These are phyloP conservation scores for Zenarchopterus dispar DNA, from an alignment of 2,797 vertebrate species.

Conservation along the genomic window DNA sequence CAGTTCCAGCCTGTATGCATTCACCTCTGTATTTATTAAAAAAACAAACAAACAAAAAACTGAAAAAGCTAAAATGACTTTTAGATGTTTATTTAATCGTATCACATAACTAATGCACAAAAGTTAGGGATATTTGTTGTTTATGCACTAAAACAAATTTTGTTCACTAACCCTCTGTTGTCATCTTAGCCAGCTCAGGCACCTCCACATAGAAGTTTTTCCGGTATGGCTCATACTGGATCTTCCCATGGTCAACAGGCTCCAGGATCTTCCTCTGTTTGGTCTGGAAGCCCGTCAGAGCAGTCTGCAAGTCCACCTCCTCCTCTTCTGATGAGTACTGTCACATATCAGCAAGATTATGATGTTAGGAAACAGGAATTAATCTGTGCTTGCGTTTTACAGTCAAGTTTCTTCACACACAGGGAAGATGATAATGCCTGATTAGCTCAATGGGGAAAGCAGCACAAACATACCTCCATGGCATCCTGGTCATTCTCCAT, in stretches of 20 bases:
- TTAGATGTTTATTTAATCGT: no score
- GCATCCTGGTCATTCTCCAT: constrained; percentile 99
- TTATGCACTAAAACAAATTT: background rate
- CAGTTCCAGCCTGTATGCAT: constrained; percentile 88
- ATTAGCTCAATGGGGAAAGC: background rate
- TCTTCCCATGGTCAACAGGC: constrained; percentile 97
- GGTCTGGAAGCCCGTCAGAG: constrained; percentile 96
- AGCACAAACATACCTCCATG: constrained; percentile 89
- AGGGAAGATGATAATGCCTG: background rate
- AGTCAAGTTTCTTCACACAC: background rate
- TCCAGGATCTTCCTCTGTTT: constrained; percentile 97
- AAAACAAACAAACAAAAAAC: background rate
- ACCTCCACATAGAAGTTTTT: constrained; percentile 99
- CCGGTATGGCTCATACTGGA: constrained; percentile 94
- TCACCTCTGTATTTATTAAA: constrained; percentile 84
- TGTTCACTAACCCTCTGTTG: constrained; percentile 85
- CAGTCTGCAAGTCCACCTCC: constrained; percentile 96
- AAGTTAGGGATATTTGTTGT: background rate
- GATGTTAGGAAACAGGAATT: background rate
- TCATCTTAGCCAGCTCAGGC: constrained; percentile 95
- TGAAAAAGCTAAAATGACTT: background rate
- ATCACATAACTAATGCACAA: no score
- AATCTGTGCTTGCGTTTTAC: background rate
- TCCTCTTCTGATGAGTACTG: constrained; percentile 99
- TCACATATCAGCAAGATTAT: background rate